Percentiles rank a stretch among this genome's conserved stretches.
Conservation (phyloP, 2,113 vertebrate species). For the Pungitius pungitius region DNA sequence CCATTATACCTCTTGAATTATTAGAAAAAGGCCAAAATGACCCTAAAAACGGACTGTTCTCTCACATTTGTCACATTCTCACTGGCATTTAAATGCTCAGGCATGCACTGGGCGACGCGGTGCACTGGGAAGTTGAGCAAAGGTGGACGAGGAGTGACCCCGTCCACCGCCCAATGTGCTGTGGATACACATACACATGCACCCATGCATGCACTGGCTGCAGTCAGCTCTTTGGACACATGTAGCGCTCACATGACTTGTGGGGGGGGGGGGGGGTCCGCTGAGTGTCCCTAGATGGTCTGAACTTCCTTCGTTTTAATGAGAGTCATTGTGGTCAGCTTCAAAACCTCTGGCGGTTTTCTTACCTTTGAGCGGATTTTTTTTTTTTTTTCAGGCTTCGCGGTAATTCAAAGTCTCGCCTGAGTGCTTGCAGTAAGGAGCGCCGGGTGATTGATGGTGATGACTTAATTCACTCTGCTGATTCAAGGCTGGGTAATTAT, state of each 20-base stretch:
- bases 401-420: background rate
- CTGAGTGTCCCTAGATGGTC: background rate
- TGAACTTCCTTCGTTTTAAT: too few relatives aligned
- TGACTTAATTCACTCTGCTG: background rate
- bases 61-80: constrained; percentile 1
- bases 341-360: background rate
- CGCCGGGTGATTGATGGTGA: background rate
- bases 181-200: too few relatives aligned
- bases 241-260: background rate
- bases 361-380: background rate
- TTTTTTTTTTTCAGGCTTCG: too few relatives aligned
- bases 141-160: constrained; percentile 17
- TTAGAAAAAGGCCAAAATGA: constrained; percentile 11
- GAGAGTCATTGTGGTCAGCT: background rate
- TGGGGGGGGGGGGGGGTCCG: too few relatives aligned
- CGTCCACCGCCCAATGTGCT: background rate
- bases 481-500: constrained; percentile 12
- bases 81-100: background rate
- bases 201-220: too few relatives aligned
- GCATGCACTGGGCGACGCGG: background rate
- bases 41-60: background rate
- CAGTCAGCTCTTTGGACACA: too few relatives aligned
- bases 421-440: background rate
- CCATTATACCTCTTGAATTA: constrained; percentile 16
- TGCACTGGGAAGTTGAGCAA: background rate